Conservation (phyloP, 2,113 vertebrate genomes). For the Hippocampus zosterae region DNA sequence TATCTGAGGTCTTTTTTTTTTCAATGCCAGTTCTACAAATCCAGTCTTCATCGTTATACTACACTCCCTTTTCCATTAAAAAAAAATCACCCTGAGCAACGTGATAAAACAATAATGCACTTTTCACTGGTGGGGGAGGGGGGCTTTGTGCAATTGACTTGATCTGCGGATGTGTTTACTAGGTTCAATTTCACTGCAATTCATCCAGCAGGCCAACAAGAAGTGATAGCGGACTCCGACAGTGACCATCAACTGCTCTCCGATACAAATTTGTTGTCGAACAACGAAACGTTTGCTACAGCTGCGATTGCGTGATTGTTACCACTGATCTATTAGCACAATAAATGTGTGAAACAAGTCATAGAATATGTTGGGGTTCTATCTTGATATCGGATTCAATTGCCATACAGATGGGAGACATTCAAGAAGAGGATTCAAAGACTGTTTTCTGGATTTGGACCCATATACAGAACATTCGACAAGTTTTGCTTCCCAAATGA, state of each 20-base stretch:
- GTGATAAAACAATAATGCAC: constrained; percentile 95
- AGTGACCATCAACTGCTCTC: constrained; percentile 37
- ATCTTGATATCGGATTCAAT: constrained; percentile 34
- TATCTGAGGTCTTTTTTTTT: constrained; percentile 56
- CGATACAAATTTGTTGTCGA: constrained; percentile 36
- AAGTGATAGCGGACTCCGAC: background rate
- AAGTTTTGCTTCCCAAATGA: constrained; percentile 62
- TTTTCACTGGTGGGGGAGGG: constrained; percentile 70
- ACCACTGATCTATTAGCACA: constrained; percentile 76
- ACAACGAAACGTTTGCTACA: constrained; percentile 14
- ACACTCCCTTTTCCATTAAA: constrained; percentile 37
- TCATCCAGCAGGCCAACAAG: constrained; percentile 43
- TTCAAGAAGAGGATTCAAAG: constrained; percentile 64
- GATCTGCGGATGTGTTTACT: constrained; percentile 46
- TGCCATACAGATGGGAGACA: constrained; percentile 54
- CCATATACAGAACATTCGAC: constrained; percentile 69
- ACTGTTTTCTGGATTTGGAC: constrained; percentile 63
- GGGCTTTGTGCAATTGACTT: constrained; percentile 84
- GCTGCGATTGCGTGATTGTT: constrained; percentile 75
- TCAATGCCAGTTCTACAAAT: constrained; percentile 51
- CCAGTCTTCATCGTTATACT: constrained; percentile 40
- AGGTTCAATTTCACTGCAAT: constrained; percentile 33
- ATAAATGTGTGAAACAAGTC: constrained; percentile 69
- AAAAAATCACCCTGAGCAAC: constrained; percentile 95
- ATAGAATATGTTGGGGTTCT: constrained; percentile 72